Evolutionary conservation across 2,797 vertebrate species (phyloP).

Genomic region (Enteromius paludinosus): DNA sequence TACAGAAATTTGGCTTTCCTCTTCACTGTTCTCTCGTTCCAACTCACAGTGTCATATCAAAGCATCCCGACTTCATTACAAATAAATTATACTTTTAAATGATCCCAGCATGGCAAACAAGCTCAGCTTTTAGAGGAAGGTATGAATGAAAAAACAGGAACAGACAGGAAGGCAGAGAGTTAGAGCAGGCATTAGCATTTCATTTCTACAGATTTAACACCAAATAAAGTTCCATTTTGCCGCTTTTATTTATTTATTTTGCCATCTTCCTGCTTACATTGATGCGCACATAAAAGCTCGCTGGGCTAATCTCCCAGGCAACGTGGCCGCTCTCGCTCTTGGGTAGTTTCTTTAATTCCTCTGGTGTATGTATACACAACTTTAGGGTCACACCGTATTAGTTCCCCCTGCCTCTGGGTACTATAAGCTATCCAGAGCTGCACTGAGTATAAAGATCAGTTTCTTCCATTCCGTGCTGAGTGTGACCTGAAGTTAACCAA

Average conservation of each 20-base stretch:
- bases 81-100: constrained; percentile 70
- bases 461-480: constrained; percentile 21
- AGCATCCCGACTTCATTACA: constrained; percentile 60
- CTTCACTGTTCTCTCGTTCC: constrained; percentile 54
- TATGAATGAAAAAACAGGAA: constrained; percentile 29
- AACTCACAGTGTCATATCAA: constrained; percentile 59
- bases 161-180: constrained; percentile 27
- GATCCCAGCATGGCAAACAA: constrained; percentile 60
- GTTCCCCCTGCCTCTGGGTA: constrained; percentile 33
- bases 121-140: constrained; percentile 35
- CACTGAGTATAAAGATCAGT: constrained; percentile 23
- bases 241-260: constrained; percentile 58
- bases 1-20: constrained; percentile 51
- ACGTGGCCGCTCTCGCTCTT: constrained; percentile 31
- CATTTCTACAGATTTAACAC: constrained; percentile 65
- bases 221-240: constrained; percentile 62
- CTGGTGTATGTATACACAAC: constrained; percentile 38
- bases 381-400: constrained; percentile 51
- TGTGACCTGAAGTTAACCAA: constrained; percentile 46
- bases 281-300: constrained; percentile 16
- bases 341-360: constrained; percentile 54
- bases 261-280: constrained; percentile 48
- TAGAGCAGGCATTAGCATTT: constrained; percentile 62
- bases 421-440: constrained; percentile 32
- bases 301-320: constrained; percentile 52